phyloP scores from a whole-genome alignment of 2,113 vertebrate species.

The Pogona vitticeps region DNA sequence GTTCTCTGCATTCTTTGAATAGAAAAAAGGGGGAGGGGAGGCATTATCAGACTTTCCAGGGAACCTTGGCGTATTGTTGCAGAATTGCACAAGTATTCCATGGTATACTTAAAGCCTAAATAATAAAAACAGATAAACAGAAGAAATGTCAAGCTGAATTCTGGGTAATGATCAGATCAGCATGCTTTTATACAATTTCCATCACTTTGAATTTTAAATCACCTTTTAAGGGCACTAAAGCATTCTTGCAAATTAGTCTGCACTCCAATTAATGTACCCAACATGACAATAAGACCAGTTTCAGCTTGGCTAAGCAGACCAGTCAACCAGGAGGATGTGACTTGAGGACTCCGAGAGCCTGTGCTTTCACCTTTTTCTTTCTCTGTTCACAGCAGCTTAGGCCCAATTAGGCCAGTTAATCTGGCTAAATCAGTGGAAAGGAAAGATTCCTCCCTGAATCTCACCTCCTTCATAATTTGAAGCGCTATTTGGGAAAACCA shows the following conservation, averaged over 20 bases:
- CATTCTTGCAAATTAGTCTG: slow-evolving; percentile 95
- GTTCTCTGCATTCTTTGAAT: background rate
- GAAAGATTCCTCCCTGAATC: slow-evolving; percentile 53
- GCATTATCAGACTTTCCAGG: slow-evolving; percentile 51
- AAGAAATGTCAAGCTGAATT: slow-evolving; percentile 78
- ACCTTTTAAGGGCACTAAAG: slow-evolving; percentile 94
- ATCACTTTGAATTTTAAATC: slow-evolving; percentile 98
- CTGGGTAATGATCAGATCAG: slow-evolving; percentile 92
- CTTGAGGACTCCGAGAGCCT: slow-evolving; percentile 83
- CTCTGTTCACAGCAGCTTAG: slow-evolving; percentile 76
- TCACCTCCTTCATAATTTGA: slow-evolving; percentile 67
- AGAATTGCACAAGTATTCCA: slow-evolving; percentile 75
- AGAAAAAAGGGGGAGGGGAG: slow-evolving; percentile 36
- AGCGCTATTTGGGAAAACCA: slow-evolving; percentile 59
- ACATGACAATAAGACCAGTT: slow-evolving; percentile 90
- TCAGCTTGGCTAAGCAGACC: slow-evolving; percentile 91
- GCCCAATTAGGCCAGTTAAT: slow-evolving; percentile 82
- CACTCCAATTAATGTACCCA: slow-evolving; percentile 95
- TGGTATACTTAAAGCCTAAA: slow-evolving; percentile 73
- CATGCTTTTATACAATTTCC: slow-evolving; percentile 91
- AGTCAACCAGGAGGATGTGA: slow-evolving; percentile 91
- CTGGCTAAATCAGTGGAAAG: slow-evolving; percentile 76
- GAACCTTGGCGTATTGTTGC: slow-evolving; percentile 67
- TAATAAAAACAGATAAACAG: slow-evolving; percentile 76
- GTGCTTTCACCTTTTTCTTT: slow-evolving; percentile 72